Evolutionary conservation across 2,797 vertebrate genomes (phyloP), one percentile per base, ranked within the genome.

Genomic region (Syngnathus acus): DNA sequence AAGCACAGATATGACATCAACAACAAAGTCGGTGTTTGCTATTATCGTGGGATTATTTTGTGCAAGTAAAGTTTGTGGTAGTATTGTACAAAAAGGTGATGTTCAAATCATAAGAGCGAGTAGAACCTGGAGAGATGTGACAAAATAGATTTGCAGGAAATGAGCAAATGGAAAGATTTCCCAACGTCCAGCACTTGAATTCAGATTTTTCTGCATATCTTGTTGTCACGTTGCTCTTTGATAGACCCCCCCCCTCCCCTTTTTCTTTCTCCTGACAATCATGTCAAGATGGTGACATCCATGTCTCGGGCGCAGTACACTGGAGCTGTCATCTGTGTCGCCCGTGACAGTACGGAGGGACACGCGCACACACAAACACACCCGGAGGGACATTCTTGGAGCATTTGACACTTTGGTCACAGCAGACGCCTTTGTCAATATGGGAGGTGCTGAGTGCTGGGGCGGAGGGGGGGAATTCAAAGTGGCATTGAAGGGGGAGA

Each of bases 271-370:
- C 50, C 42, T 65, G 51, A 65, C 66, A 69, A 32, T 32, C 32
- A 32, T 32, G 68, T 74, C 68, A 68, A 69, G 26, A 69, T 71
- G 66, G 19, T 82, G 82, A 84, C 83, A 75, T 77, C 67, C 0
- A 72, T 81, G 68, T 76, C 50, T 66, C 59, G 13, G 67, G 72
- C 32, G 74, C 71, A 47, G 75, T 67, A 38, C 68, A 21, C 62
- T 77, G 78, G 71, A 54, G 62, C 77, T 82, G 81, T 81, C 80
- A 68, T 75, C 60, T 78, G 71, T 66, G 72, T 67, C 73, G 77
- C 65, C 76, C 76, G 85, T 82, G 81, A 84, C 85, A 85, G 84
- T 79, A 83, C 80, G 59, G 72, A 78, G 74, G 21, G 38, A 74
- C 77, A 65, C 67, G 21, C 32, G 73, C 77, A 65, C 67, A 73